phyloP scores from a whole-genome alignment of 2,113 vertebrate species.

The mouse (Mus musculus) region GRCm39 chr16:41302001-41302500 shows the following conservation, averaged over 20 bases:
- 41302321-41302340: background rate
- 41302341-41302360: background rate
- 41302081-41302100: background rate
- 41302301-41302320: background rate
- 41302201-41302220: background rate
- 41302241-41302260: background rate
- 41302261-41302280: background rate
- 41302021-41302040: background rate
- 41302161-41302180: background rate
- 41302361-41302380: background rate
- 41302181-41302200: background rate
- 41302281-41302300: background rate
- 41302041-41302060: background rate
- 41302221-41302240: background rate
- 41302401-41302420: background rate
- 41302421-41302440: background rate
- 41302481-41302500: background rate
- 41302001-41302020: background rate
- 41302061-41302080: background rate
- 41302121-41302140: background rate
- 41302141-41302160: background rate
- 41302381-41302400: background rate
- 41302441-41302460: background rate
- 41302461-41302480: background rate
- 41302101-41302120: background rate